Conservation (phyloP, 2,888 invertebrate species). For the Parthenolecanium corni region DNA sequence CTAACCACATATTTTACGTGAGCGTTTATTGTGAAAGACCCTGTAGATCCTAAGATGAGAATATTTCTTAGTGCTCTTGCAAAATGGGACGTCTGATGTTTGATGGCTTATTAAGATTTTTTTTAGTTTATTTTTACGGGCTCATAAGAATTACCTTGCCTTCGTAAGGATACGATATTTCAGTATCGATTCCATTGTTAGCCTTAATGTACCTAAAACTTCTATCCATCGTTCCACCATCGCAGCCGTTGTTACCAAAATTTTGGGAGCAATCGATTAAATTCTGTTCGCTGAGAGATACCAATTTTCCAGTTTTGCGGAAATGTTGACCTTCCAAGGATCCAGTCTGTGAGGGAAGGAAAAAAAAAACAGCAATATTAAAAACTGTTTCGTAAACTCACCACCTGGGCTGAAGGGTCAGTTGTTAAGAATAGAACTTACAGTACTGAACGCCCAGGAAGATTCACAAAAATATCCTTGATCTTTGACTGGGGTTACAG, state of each 20-base stretch:
- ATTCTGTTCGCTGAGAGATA: constrained; percentile 87
- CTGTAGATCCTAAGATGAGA: too few relatives aligned
- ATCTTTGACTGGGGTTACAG: constrained; percentile 79
- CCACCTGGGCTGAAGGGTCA: too few relatives aligned
- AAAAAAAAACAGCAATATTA: too few relatives aligned
- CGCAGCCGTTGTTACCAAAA: constrained; percentile 82
- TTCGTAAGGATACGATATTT: constrained; percentile 76
- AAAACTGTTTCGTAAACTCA: too few relatives aligned
- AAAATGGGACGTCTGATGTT: too few relatives aligned
- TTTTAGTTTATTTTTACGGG: too few relatives aligned
- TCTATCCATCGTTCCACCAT: constrained; percentile 72
- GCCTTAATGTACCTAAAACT: constrained; percentile 74
- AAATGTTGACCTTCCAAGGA: constrained; percentile 80
- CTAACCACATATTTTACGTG: too few relatives aligned
- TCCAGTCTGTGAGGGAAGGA: constrained; percentile 59
- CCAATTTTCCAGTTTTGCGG: constrained; percentile 61
- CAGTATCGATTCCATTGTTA: constrained; percentile 80
- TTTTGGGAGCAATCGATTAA: constrained; percentile 72
- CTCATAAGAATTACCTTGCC: constrained; percentile 51
- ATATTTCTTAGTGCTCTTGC: too few relatives aligned
- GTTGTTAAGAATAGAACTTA: constrained; percentile 37
- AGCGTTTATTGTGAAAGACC: too few relatives aligned
- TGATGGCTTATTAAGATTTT: too few relatives aligned
- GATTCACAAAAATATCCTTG: constrained; percentile 66
- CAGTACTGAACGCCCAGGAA: constrained; percentile 79